Base-by-base conservation (phyloP, 2,113 vertebrate species). In the Lucifuga dentata region DNA sequence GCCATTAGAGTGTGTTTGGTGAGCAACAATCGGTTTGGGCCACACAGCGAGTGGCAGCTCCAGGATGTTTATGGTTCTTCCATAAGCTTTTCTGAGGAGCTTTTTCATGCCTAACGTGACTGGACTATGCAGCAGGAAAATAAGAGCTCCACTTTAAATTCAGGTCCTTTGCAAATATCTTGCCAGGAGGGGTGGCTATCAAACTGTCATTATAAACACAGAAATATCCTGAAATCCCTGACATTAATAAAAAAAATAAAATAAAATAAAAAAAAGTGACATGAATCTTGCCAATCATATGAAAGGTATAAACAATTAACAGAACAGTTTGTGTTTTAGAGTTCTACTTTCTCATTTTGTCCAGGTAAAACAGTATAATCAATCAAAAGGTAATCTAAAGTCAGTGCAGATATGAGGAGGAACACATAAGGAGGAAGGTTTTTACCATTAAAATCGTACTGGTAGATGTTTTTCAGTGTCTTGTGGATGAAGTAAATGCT, bases 401-500 rank as follows among this genome's bases (percentile, higher is more conserved):
- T 16, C 8, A 26, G 49, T 40, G 23, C 3, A 38, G 41, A 59
- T 26, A 1, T 60, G n/a, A n/a, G n/a, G n/a, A n/a, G n/a, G n/a
- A 9, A 51, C 26, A 43, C 7, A 21, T 2, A n/a, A 45, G 19
- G 1, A 36, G 10, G 12, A 15, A 65, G 13, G 35, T 62, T 57
- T 68, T 89, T 91, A 94, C 93, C 88, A 56, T 85, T 87, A 76
- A 94, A 94, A 75, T 94, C 93, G 77, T 93, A 94, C 36, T 93
- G 93, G 52, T 81, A 81, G 83, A 93, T 80, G 78, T 91, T 89
- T 69, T 91, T 89, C 86, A 94, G 82, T 24, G 91, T 87, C 68
- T 91, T 91, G 84, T 94, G 93, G 68, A 94, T 93, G 84, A 93
- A 94, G 83, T 93, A 94, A 85, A 94, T 92, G 84, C 90, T 93